phyloP scores from a whole-genome alignment of 1,140 invertebrate species.

The Diuraphis noxia region DNA sequence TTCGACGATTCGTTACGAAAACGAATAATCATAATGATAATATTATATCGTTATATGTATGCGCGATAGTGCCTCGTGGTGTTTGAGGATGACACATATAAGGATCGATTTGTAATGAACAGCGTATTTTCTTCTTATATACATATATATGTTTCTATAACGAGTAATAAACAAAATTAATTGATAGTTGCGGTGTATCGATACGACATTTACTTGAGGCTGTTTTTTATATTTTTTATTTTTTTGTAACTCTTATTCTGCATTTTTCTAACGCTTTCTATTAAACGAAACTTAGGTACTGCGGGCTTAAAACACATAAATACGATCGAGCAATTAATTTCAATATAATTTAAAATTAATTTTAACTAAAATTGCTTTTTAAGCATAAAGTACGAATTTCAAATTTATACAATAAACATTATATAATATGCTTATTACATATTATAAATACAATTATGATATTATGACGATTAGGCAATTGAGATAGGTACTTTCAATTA shows the following conservation, averaged over 20 bases:
- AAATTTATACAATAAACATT: too few relatives aligned
- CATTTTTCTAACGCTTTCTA: background rate
- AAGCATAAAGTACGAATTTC: too few relatives aligned
- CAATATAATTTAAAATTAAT: too few relatives aligned
- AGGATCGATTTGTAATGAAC: background rate
- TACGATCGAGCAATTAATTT: too few relatives aligned
- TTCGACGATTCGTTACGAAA: background rate
- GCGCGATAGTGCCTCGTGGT: background rate
- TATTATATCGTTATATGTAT: background rate
- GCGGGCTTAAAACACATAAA: background rate
- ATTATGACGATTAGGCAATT: too few relatives aligned
- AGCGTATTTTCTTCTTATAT: background rate
- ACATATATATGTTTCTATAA: background rate
- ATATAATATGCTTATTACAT: too few relatives aligned
- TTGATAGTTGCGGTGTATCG: background rate
- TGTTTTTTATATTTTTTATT: background rate
- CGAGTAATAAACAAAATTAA: background rate
- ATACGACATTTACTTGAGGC: background rate
- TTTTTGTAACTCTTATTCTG: background rate
- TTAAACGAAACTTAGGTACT: background rate
- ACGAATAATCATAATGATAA: background rate
- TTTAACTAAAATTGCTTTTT: too few relatives aligned
- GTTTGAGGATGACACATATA: background rate
- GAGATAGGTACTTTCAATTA: too few relatives aligned
- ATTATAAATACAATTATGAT: too few relatives aligned